Evolutionary conservation across 92 coral and sea anemone genomes (phyloP).

Genomic region (Palythoa grandis): DNA sequence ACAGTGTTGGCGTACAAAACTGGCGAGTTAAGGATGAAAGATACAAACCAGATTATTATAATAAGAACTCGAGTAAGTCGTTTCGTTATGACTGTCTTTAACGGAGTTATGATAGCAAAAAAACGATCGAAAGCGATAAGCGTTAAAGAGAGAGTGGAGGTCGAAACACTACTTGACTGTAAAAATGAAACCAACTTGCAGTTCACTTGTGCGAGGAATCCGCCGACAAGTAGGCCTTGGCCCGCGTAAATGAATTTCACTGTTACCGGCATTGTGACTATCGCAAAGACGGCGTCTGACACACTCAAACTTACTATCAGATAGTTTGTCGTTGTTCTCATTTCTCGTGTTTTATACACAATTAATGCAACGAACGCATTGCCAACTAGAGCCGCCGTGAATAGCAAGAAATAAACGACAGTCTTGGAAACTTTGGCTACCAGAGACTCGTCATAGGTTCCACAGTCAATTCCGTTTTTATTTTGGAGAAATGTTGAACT

Average conservation of each 20-base stretch:
- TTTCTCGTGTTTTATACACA: constrained; percentile 27
- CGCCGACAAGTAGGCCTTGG: constrained; percentile 10
- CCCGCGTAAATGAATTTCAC: constrained; percentile 26
- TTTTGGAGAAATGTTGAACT: constrained; percentile 1
- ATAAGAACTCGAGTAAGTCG: constrained; percentile 17
- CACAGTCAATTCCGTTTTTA: constrained; percentile 1
- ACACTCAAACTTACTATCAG: constrained; percentile 12
- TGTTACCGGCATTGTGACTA: constrained; percentile 16
- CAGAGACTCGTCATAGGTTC: background rate
- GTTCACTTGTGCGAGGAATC: constrained; percentile 29
- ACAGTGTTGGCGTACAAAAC: constrained; percentile 28
- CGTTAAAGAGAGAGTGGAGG: constrained; percentile 19
- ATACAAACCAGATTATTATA: background rate
- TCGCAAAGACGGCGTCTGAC: constrained; percentile 25
- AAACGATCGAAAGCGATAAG: constrained; percentile 28
- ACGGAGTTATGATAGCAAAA: constrained; percentile 34
- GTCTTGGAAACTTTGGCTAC: constrained; percentile 33
- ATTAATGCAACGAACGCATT: constrained; percentile 16
- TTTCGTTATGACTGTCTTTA: constrained; percentile 28
- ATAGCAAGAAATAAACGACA: constrained; percentile 13
- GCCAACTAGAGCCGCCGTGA: constrained; percentile 13
- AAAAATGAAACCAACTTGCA: constrained; percentile 31
- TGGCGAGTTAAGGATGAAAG: constrained; percentile 32
- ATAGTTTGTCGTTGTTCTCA: constrained; percentile 31
- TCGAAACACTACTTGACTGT: constrained; percentile 25